A percentile compares a stretch with the other conserved stretches of the same genome.
Conservation (phyloP, 2,888 invertebrate species). For the Gastrophysa polygoni region DNA sequence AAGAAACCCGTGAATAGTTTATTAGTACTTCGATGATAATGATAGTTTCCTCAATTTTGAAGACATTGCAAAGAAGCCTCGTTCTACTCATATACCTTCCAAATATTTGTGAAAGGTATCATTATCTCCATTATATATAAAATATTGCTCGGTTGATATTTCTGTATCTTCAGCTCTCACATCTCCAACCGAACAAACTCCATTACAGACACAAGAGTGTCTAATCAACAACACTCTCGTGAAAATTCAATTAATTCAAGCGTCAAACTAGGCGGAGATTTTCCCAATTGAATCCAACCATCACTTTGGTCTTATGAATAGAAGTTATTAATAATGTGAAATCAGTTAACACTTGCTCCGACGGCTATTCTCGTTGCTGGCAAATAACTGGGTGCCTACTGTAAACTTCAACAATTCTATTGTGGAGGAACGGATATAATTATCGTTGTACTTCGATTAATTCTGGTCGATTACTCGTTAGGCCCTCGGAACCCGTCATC, state of each 20-base stretch:
- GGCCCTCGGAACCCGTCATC: not conserved
- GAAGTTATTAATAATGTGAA: not conserved
- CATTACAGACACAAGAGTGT: not conserved
- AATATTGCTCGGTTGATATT: too few relatives aligned
- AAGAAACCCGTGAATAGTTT: too few relatives aligned
- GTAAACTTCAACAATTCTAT: not conserved
- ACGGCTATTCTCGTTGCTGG: not conserved
- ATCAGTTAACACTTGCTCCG: conserved; percentile 11
- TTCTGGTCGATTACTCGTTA: conserved; percentile 7
- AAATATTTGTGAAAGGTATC: too few relatives aligned
- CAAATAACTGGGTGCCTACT: conserved; percentile 1
- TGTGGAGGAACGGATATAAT: conserved; percentile 12
- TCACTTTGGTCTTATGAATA: not conserved
- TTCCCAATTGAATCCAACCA: not conserved
- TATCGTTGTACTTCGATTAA: not conserved
- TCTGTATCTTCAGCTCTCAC: too few relatives aligned
- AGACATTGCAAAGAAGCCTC: too few relatives aligned
- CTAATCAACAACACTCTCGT: not conserved
- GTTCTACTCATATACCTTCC: too few relatives aligned
- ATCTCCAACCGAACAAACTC: too few relatives aligned
- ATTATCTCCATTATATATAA: too few relatives aligned
- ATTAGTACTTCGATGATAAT: too few relatives aligned
- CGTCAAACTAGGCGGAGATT: not conserved
- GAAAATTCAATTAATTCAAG: not conserved
- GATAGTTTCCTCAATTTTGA: too few relatives aligned